Evolutionary conservation across 2,888 invertebrate species (phyloP).

Genomic region (Pachycephus smyrnensis): DNA sequence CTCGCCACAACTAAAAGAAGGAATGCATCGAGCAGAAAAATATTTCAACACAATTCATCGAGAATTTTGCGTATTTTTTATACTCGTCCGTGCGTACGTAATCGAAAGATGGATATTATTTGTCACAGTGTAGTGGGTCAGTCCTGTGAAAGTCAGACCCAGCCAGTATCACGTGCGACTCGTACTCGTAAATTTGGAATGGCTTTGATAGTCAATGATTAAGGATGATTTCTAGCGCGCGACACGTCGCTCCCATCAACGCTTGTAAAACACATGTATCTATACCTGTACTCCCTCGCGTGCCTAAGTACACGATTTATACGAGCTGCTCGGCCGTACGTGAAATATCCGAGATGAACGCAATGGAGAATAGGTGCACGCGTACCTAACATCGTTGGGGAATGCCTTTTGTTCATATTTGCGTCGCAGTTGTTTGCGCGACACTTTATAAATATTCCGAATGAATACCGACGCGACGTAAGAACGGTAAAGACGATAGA

Average conservation of each 20-base stretch:
- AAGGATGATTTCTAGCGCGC: neutral
- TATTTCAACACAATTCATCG: neutral
- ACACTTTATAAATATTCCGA: neutral
- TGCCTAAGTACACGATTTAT: neutral
- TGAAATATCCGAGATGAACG: neutral
- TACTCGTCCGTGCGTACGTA: neutral
- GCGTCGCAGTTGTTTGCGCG: neutral
- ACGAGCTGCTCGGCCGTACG: neutral
- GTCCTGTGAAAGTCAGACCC: neutral
- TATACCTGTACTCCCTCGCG: neutral
- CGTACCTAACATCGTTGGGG: neutral
- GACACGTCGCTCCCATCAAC: neutral
- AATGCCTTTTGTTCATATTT: neutral
- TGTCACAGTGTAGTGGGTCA: neutral
- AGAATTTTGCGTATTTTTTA: neutral
- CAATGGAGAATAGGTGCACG: neutral
- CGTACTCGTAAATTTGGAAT: neutral
- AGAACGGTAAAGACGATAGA: conserved; percentile 42
- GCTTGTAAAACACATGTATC: neutral
- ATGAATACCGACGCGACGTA: conserved; percentile 42
- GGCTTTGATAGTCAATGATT: neutral
- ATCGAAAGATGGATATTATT: neutral
- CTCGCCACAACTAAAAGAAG: neutral
- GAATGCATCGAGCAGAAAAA: neutral
- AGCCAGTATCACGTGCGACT: neutral